Evolutionary conservation across 1,140 invertebrate genomes (phyloP).

Genomic region (Ditylenchus dipsaci): DNA sequence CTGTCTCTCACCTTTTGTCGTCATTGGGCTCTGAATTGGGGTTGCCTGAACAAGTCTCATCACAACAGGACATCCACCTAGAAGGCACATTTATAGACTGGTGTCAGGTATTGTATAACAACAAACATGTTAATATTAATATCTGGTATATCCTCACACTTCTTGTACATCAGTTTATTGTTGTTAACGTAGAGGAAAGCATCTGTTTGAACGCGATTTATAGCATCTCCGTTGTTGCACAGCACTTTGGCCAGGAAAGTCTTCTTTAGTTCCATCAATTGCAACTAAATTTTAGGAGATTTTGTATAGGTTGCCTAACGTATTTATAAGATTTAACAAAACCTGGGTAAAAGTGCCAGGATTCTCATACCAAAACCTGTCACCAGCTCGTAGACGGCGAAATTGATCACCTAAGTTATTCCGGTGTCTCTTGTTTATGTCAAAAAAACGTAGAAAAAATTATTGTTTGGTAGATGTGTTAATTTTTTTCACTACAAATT

Average conservation of each 20-base stretch:
- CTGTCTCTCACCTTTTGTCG: background rate
- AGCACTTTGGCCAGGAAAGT: constrained; percentile 69
- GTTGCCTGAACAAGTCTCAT: constrained; percentile 39
- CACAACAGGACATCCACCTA: constrained; percentile 54
- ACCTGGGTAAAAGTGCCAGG: constrained; percentile 72
- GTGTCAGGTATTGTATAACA: no score
- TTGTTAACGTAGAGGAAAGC: constrained; percentile 52
- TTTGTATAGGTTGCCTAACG: no score
- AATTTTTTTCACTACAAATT: no score
- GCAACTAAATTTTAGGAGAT: constrained; percentile 56
- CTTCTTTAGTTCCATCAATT: constrained; percentile 72
- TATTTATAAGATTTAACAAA: no score
- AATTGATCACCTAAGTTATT: constrained; percentile 84
- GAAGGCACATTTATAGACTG: no score
- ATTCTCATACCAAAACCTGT: constrained; percentile 80
- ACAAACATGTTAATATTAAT: constrained; percentile 45
- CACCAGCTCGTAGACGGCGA: constrained; percentile 76
- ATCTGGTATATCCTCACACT: constrained; percentile 39
- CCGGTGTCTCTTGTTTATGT: no score
- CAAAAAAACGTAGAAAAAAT: no score
- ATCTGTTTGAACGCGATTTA: constrained; percentile 63
- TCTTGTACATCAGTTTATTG: constrained; percentile 41
- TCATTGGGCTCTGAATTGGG: constrained; percentile 1
- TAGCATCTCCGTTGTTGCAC: constrained; percentile 73
- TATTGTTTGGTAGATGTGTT: no score